These are phyloP conservation scores for Marmota monax DNA, from an alignment of 2,113 vertebrate species.

Conservation along the genomic window DNA sequence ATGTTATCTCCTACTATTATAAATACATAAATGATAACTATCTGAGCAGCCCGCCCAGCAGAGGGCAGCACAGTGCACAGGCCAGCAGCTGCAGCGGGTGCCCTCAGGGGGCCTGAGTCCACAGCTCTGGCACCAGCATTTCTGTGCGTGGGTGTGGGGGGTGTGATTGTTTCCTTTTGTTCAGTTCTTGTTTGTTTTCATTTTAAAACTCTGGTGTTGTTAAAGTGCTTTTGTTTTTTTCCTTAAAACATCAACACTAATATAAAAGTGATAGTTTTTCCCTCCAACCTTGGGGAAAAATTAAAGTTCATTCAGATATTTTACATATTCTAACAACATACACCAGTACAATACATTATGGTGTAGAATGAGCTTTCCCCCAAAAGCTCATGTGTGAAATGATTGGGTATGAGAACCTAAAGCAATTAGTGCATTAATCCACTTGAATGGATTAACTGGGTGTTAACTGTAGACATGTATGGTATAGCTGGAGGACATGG, in stretches of 20 bases:
- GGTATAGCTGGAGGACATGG: too few relatives aligned
- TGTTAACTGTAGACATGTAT: too few relatives aligned
- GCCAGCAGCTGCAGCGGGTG: too few relatives aligned
- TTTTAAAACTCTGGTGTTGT: background rate
- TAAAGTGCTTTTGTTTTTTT: background rate
- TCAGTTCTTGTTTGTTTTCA: background rate
- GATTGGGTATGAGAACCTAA: too few relatives aligned
- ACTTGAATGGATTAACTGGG: too few relatives aligned
- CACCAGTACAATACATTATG: background rate
- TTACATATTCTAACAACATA: background rate
- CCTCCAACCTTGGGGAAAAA: background rate
- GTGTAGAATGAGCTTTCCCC: too few relatives aligned
- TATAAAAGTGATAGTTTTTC: background rate
- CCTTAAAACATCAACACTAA: background rate
- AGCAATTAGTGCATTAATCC: too few relatives aligned
- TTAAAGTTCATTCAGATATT: background rate
- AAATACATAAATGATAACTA: background rate
- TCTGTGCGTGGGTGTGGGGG: too few relatives aligned
- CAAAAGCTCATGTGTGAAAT: too few relatives aligned
- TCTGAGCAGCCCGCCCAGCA: background rate
- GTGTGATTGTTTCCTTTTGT: background rate
- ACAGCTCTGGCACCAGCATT: background rate
- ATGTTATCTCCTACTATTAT: background rate
- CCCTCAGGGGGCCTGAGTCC: background rate
- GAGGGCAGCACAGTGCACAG: slow-evolving; percentile 46